These are phyloP conservation scores for Epinotia brunnichana DNA, from an alignment of 2,888 invertebrate species.

Conservation along the genomic window DNA sequence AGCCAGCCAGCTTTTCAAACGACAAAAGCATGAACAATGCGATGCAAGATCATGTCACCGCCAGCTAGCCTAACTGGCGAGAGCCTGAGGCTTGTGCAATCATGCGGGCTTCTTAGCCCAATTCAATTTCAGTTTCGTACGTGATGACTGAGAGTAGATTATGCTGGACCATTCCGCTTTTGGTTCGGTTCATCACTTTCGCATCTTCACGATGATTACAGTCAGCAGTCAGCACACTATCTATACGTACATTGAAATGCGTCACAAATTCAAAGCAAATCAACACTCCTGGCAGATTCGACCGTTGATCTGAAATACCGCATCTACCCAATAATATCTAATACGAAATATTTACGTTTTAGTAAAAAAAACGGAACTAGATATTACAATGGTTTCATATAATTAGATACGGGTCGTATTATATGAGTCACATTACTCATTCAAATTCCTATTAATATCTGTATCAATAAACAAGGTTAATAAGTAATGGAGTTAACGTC, in stretches of 20 bases:
- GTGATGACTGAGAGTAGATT: conserved; percentile 1
- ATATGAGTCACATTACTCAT: not conserved
- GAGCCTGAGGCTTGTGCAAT: not conserved
- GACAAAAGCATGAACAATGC: conserved; percentile 23
- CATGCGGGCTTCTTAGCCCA: conserved; percentile 2
- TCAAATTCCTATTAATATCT: not conserved
- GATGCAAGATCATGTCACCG: conserved; percentile 23
- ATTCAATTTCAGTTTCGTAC: conserved; percentile 3
- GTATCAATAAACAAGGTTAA: not conserved
- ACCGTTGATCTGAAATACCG: too few species aligned
- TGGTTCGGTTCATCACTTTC: not conserved
- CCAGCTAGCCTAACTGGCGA: conserved; percentile 3
- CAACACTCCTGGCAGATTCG: too few species aligned
- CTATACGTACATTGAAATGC: too few species aligned
- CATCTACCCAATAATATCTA: too few species aligned
- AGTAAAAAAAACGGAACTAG: too few species aligned
- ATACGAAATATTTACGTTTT: too few species aligned
- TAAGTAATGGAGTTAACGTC: conserved; percentile 1
- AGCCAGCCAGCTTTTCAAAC: conserved; percentile 6
- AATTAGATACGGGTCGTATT: too few species aligned
- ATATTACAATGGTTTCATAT: too few species aligned
- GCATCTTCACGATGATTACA: not conserved
- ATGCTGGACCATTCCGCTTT: not conserved
- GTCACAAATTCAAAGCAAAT: too few species aligned
- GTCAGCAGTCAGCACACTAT: too few species aligned